These are phyloP conservation scores for Crotophaga sulcirostris DNA, from an alignment of 2,113 vertebrate genomes.

Conservation along the genomic window DNA sequence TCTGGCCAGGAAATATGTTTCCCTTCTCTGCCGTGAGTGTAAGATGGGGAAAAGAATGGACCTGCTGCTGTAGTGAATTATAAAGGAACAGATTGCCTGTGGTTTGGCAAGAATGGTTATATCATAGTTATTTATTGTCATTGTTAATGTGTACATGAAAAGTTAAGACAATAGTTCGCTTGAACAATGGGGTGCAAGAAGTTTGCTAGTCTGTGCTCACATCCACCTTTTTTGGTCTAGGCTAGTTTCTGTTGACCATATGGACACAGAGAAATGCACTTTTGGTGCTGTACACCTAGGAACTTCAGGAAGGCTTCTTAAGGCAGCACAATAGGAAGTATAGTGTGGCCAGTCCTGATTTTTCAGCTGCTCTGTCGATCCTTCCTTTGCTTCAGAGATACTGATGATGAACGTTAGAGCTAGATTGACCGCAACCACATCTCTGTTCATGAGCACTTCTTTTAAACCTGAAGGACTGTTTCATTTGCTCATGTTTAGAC, in stretches of 20 bases:
- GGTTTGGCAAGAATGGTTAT: not conserved
- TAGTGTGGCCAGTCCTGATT: not conserved
- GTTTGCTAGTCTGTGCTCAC: not conserved
- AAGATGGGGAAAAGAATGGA: not conserved
- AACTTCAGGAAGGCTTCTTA: not conserved
- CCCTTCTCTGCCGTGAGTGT: not conserved
- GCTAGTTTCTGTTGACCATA: not conserved
- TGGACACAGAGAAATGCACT: not conserved
- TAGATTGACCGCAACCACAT: not conserved
- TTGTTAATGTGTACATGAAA: not conserved
- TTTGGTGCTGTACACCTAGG: not conserved
- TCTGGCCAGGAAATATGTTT: not conserved
- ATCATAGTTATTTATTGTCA: not conserved
- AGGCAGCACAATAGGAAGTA: not conserved
- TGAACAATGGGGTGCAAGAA: not conserved
- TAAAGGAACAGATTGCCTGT: not conserved
- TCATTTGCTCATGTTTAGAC: not conserved
- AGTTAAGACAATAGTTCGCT: not conserved
- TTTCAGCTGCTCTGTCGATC: not conserved
- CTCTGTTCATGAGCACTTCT: not conserved
- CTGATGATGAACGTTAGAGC: not conserved
- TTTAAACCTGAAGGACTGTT: not conserved
- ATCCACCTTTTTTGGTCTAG: not conserved
- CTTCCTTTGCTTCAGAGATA: not conserved
- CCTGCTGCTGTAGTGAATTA: not conserved